Conservation (phyloP, 2,113 vertebrate genomes). For the Engystomops pustulosus region DNA sequence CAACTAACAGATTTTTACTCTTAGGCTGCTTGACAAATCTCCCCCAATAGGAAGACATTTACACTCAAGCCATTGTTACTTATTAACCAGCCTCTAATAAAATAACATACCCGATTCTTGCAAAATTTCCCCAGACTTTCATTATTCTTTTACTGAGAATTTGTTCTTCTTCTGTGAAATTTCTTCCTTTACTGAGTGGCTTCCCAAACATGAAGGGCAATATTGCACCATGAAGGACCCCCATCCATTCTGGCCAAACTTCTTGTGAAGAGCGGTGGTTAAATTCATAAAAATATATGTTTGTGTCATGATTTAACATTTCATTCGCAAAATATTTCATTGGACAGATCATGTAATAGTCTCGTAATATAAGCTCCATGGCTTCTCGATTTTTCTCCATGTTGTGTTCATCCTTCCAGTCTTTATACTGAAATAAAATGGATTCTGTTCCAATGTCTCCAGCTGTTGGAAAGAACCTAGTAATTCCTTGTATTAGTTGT, state of each 20-base stretch:
- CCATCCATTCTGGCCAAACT: constrained; percentile 79
- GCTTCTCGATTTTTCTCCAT: constrained; percentile 68
- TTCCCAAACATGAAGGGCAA: constrained; percentile 78
- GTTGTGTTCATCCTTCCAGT: constrained; percentile 70
- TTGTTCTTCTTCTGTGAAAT: constrained; percentile 71
- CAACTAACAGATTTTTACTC: too few species aligned
- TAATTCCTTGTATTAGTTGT: constrained; percentile 67
- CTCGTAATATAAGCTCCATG: constrained; percentile 67
- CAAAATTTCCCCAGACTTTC: constrained; percentile 78
- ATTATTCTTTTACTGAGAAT: constrained; percentile 74
- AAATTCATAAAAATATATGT: constrained; percentile 70
- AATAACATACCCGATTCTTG: constrained; percentile 74
- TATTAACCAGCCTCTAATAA: background rate
- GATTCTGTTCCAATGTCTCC: constrained; percentile 62
- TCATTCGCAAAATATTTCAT: constrained; percentile 66
- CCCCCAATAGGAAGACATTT: too few species aligned
- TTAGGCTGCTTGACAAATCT: too few species aligned
- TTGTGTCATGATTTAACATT: constrained; percentile 65
- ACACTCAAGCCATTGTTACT: background rate
- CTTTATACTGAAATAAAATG: constrained; percentile 70
- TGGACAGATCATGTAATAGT: constrained; percentile 69
- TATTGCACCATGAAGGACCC: constrained; percentile 74
- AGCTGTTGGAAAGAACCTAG: constrained; percentile 29
- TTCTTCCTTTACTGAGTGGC: constrained; percentile 65
- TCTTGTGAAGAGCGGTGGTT: constrained; percentile 72